Evolutionary conservation across 2,888 invertebrate genomes (phyloP).

Genomic region (Hemithea aestivaria): DNA sequence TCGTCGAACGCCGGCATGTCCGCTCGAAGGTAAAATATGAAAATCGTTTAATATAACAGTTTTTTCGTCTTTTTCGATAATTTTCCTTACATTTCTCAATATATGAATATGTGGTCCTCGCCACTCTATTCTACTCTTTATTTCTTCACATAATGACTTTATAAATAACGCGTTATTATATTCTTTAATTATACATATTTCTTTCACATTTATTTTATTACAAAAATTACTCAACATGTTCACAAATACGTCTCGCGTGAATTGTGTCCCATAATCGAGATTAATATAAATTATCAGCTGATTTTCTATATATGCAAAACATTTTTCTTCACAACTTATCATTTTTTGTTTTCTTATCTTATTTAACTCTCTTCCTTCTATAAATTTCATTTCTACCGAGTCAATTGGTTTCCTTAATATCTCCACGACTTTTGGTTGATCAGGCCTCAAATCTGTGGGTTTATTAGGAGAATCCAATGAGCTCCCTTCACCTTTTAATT

Average conservation of each 20-base stretch:
- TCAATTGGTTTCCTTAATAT: constrained; percentile 19
- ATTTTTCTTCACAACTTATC: constrained; percentile 1
- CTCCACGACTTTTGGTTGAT: constrained; percentile 23
- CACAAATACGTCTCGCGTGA: constrained; percentile 24
- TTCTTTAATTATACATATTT: constrained; percentile 13
- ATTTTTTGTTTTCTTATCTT: neutral
- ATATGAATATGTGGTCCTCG: constrained; percentile 25
- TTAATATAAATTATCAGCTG: constrained; percentile 22
- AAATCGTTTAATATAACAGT: constrained; percentile 25
- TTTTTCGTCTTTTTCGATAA: constrained; percentile 18
- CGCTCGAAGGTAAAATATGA: constrained; percentile 25
- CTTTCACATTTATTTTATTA: constrained; percentile 9
- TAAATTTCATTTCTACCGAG: constrained; percentile 16
- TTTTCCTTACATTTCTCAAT: constrained; percentile 20
- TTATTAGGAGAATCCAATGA: constrained; percentile 7
- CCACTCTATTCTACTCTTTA: constrained; percentile 16
- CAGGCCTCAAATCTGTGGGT: constrained; percentile 14
- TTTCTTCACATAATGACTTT: constrained; percentile 15
- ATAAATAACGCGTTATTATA: constrained; percentile 19
- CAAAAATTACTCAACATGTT: constrained; percentile 21
- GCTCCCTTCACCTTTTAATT: neutral
- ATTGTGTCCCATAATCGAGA: constrained; percentile 17
- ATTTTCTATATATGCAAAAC: constrained; percentile 1
- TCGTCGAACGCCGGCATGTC: constrained; percentile 22
- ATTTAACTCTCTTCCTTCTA: constrained; percentile 8